These are phyloP conservation scores for Ectobius pallidus DNA, from an alignment of 2,888 invertebrate species.

Conservation along the genomic window DNA sequence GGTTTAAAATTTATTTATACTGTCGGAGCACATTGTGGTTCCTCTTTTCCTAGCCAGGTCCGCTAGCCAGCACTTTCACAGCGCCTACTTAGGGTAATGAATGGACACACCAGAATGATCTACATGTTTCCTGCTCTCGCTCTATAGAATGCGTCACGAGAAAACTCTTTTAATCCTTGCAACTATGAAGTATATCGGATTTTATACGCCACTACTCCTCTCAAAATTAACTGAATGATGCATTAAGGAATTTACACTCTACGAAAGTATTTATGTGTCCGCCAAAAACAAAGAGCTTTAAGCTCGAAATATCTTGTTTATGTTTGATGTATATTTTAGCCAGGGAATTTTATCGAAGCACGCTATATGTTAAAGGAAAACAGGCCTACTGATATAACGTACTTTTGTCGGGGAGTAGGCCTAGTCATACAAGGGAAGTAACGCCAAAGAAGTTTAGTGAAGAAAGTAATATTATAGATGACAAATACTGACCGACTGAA, in stretches of 20 bases:
- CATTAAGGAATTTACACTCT: not conserved
- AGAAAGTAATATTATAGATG: too few species aligned
- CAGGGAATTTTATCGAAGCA: too few species aligned
- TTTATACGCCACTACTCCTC: not conserved
- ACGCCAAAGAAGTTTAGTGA: too few species aligned
- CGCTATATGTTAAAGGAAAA: too few species aligned
- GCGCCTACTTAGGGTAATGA: slow-evolving; percentile 14
- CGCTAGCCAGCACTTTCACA: not conserved
- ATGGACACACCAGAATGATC: slow-evolving; percentile 8
- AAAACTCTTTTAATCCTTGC: not conserved
- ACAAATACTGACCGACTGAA: too few species aligned
- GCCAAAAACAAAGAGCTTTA: too few species aligned
- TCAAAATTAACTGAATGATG: not conserved
- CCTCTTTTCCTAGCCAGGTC: not conserved
- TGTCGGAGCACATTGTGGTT: slow-evolving; percentile 11
- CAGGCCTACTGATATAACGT: too few species aligned
- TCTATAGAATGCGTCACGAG: not conserved
- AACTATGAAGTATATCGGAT: not conserved
- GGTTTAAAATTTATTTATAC: slow-evolving; percentile 19
- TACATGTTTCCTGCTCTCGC: not conserved
- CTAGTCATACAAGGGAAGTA: too few species aligned
- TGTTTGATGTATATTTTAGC: too few species aligned
- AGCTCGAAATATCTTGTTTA: too few species aligned
- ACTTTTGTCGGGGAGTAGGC: too few species aligned
- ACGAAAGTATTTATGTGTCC: too few species aligned